Evolutionary conservation across 1,140 invertebrate genomes (phyloP), one percentile per base, ranked within the genome.

Genomic region (Lordiphosa collinella): DNA sequence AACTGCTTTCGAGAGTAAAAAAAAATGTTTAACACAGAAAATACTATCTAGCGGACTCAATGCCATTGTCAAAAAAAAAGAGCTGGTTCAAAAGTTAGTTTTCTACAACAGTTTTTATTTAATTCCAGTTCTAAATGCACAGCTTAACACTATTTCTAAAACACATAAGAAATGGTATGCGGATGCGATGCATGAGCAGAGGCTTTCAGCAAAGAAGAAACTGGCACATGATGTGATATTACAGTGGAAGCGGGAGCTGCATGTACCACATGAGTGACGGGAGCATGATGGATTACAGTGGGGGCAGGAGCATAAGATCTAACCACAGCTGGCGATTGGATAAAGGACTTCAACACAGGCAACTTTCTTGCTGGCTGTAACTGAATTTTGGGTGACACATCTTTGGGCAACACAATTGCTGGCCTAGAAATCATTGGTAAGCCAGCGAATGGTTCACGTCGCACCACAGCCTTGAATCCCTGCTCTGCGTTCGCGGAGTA

Each of bases 381-480:
- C 48, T 36, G 47, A 18, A 46, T 32, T 35, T 80, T 74, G 5
- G 47, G 52, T 6, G 43, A 43, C n/a, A 46, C 50, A 11, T 13
- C 29, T 6, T 53, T 3, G 8, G n/a, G 25, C 11, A 16, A 29
- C 1, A 8, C 25, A 29, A 29, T 29, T 7, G 25, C 25, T 29
- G 2, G 5, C 13, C 13, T 25, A 12, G 49, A 51, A 6, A 53
- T 12, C 5, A 54, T 9, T 11, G 55, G 29, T 1, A 10, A 58
- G 4, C 46, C 65, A 54, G 61, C 60, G 0, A 90, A 86, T 4
- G 90, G 89, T 29, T 91, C 80, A 3, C 86, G 87, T 6, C 78
- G 64, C 43, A 90, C 89, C 14, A 84, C 70, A 13, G 89, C 89
- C 38, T 88, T 89, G 62, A 90, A 90, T 5, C 89, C 89, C 14